Conservation (phyloP, 2,113 vertebrate species). For the Lamprologus lemairii region DNA sequence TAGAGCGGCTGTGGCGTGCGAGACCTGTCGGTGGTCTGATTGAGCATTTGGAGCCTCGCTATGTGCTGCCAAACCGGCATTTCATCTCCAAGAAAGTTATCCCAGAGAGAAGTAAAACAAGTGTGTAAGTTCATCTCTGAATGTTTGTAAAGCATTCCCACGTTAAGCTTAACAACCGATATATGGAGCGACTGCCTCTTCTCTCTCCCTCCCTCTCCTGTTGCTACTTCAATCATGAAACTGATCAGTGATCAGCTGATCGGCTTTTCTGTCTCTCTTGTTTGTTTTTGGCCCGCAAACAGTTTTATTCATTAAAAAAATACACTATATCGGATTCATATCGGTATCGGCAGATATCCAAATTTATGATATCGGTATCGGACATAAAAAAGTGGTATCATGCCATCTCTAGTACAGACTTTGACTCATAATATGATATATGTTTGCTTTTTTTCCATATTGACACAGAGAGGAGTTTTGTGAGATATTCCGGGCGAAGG, state of each 20-base stretch:
- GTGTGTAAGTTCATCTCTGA: neutral
- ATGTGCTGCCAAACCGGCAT: rapidly evolving
- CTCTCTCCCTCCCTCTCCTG: neutral
- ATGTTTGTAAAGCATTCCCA: neutral
- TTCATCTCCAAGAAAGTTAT: neutral
- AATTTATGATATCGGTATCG: neutral
- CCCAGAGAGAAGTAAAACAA: neutral
- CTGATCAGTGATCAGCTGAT: neutral
- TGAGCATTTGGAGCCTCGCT: neutral
- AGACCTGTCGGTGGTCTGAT: neutral
- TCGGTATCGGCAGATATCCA: rapidly evolving
- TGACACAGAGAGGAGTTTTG: conserved; percentile 91
- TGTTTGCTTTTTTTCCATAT: neutral
- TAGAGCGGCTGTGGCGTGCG: neutral
- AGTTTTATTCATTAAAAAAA: neutral
- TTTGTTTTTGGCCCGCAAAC: neutral
- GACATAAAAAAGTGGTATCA: neutral
- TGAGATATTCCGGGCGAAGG: conserved; percentile 96
- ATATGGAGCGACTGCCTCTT: neutral
- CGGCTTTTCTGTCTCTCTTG: neutral
- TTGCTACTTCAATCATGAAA: neutral
- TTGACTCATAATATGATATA: neutral
- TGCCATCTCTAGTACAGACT: neutral
- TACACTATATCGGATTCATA: neutral
- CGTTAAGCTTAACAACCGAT: neutral